A percentile compares a stretch with the other conserved stretches of the same genome.
Conservation (phyloP, 1,140 invertebrate genomes). For the Tetramorium simillimum region DNA sequence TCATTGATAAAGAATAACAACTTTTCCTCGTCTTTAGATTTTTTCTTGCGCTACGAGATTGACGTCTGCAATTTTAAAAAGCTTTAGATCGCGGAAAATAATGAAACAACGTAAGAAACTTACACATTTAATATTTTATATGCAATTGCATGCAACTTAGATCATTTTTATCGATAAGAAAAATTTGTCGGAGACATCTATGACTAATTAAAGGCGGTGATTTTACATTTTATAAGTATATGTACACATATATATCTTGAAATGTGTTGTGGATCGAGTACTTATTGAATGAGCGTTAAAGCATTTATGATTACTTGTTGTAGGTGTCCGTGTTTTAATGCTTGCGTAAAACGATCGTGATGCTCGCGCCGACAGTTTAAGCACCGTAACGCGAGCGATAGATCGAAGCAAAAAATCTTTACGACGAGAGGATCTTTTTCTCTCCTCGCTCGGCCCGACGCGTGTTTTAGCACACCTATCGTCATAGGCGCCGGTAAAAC, state of each 20-base stretch:
- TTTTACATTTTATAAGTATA: neutral
- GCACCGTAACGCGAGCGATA: slow-evolving; percentile 32
- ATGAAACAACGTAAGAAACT: neutral
- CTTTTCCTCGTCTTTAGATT: neutral
- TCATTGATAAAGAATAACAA: neutral
- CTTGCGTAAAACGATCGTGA: slow-evolving; percentile 32
- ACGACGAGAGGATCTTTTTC: slow-evolving; percentile 4
- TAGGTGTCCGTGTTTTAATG: slow-evolving; percentile 32
- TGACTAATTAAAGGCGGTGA: neutral
- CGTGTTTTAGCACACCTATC: slow-evolving; percentile 15
- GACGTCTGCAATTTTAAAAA: neutral
- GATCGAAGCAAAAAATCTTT: slow-evolving; percentile 47
- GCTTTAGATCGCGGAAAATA: neutral
- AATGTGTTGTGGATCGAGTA: neutral
- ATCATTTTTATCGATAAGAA: neutral
- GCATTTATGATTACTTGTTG: slow-evolving; percentile 4
- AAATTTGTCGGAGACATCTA: neutral
- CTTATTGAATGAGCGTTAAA: neutral
- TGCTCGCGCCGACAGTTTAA: slow-evolving; percentile 24
- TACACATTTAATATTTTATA: neutral
- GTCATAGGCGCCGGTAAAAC: slow-evolving; percentile 12
- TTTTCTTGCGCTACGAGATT: neutral
- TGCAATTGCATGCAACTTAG: neutral
- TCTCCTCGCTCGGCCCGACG: neutral
- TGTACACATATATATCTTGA: neutral